Conservation (phyloP, 2,113 vertebrate species). For the Chrysochloris asiatica region DNA sequence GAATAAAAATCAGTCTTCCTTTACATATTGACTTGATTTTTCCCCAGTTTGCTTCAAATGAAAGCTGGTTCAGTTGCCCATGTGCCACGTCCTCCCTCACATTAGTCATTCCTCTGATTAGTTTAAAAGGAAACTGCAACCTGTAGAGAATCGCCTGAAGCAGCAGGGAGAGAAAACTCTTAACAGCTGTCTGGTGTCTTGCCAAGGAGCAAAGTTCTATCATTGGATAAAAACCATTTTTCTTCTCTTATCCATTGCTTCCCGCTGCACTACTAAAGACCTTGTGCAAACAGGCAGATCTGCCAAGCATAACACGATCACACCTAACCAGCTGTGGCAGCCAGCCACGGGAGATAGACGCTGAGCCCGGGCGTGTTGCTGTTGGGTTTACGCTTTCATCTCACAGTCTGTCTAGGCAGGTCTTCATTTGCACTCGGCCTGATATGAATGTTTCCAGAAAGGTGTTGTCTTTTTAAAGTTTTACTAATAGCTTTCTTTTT, state of each 20-base stretch:
- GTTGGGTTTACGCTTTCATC: neutral
- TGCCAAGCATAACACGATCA: constrained; percentile 62
- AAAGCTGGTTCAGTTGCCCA: neutral
- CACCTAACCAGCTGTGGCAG: constrained; percentile 33
- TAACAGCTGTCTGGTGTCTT: constrained; percentile 60
- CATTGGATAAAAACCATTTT: constrained; percentile 54
- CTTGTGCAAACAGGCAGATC: neutral
- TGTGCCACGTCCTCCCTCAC: neutral
- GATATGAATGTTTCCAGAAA: neutral
- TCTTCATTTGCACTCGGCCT: neutral
- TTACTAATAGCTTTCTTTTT: neutral
- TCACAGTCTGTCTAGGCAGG: neutral
- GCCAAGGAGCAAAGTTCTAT: constrained; percentile 58
- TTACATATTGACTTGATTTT: neutral
- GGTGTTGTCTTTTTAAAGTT: neutral
- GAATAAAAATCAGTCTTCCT: constrained; percentile 3
- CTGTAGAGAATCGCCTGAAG: constrained; percentile 23
- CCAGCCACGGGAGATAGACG: neutral
- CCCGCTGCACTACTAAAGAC: neutral
- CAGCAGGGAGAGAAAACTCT: neutral
- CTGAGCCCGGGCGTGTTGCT: neutral
- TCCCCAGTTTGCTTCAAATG: neutral
- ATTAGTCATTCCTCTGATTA: constrained; percentile 15
- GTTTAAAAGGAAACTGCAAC: constrained; percentile 32
- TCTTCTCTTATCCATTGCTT: constrained; percentile 59